Evolutionary conservation across 2,888 invertebrate species (phyloP), one percentile per base, ranked within the genome.

Genomic region (Drosophila histrio): DNA sequence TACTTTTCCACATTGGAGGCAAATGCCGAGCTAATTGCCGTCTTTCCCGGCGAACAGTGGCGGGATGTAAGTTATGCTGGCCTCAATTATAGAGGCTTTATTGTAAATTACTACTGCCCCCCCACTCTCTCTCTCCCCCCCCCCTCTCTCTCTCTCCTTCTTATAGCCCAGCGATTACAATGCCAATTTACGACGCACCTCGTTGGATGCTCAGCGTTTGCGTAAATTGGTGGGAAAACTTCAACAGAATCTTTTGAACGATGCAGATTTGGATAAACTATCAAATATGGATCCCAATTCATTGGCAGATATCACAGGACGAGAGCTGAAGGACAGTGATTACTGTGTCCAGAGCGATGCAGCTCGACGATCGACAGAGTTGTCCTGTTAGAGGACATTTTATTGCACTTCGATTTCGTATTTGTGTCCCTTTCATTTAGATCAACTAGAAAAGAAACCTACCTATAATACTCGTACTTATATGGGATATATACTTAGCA

Each of bases 201-300:
- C 82, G 0, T 59, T 84, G 44, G 87, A 89, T 63, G 82, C 89
- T 11, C 85, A 89, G 9, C 93, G 95, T 81, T 93, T 96, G 49
- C 95, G 94, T n/a, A 95, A 93, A 78, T 92, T 96, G 44, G 95
- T 96, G 6, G 95, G 95, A 49, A 94, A 95, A 71, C 93, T 96
- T 46, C 95, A 95, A 89, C 94, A 95, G 84, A 96, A 96, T 91
- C 92, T 96, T 26, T 95, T 96, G 79, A 96, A 96, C 89, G 96
- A 96, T 56, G 95, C 95, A 77, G 96, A 97, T 89, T 92, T 97
- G 89, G 97, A 97, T 91, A 93, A 96, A 28, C 92, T 97, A 50
- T 96, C 96, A 62, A 96, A 97, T 89, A 97, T 97, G 96, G 96
- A 97, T 92, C 96, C 96, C 8, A 96, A 96, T 72, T 96, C 96